Evolutionary conservation across 2,113 vertebrate species (phyloP), one percentile per base, ranked within the genome.

Genomic region (Chamaea fasciata): DNA sequence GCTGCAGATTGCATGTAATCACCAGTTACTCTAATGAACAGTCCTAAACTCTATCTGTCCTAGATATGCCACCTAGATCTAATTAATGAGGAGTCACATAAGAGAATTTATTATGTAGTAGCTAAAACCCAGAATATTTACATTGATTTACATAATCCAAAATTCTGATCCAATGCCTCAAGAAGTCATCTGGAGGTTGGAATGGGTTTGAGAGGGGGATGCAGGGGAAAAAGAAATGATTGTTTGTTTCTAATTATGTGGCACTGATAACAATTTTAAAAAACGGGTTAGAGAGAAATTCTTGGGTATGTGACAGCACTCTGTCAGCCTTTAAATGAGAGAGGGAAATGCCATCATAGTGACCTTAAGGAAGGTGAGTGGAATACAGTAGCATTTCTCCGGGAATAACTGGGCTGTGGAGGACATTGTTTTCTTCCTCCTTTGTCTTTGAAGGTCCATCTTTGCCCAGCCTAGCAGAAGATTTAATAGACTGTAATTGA

Each of bases 171-270:
- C 28, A 49, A 20, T 39, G 11, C 5, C 21, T 90, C 42, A 26
- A 12, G 27, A 76, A 62, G 12, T 69, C 37, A 76, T 63, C 8
- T 4, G 9, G 3, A 3, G 4, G 6, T 5, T 7, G 4, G 6
- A 2, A 11, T 5, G 6, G 4, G 4, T 6, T 11, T 62, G 22
- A n/a, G 2, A 2, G 3, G 1, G 7, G 5, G 12, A 7, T 16
- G 6, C 0, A 5, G 0, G 4, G 22, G 13, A 28, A 6, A 60
- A 74, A 35, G 18, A 67, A 67, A 68, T 12, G 0, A 5, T 74
- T 87, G 27, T 64, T 88, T 23, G 31, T 65, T 19, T 88, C 70
- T 69, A 41, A 44, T 46, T 64, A 56, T 21, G 33, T 42, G 10
- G 4, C 24, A 19, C 27, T 62, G 41, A 70, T 60, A 69, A 10